Percentiles rank a stretch among this genome's conserved stretches.
Conservation (phyloP, 2,797 vertebrate species). For the Pseudomugil gertrudae region DNA sequence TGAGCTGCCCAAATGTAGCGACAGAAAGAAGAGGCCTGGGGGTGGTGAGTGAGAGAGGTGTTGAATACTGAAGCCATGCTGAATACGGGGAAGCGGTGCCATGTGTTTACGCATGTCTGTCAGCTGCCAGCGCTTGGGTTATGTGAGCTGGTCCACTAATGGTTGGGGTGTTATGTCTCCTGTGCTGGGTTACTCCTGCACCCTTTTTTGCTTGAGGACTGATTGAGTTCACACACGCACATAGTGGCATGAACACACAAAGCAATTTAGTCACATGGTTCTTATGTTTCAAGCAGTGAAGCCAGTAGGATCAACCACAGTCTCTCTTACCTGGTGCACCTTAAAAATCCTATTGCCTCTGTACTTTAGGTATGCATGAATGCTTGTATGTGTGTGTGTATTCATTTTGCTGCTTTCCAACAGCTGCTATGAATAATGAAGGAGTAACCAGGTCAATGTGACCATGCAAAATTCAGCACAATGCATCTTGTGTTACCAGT, state of each 20-base stretch:
- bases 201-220: constrained; percentile 60
- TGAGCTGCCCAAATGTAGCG: constrained; percentile 63
- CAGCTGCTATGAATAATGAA: constrained; percentile 79
- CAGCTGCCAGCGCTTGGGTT: constrained; percentile 70
- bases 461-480: constrained; percentile 84
- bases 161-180: constrained; percentile 75
- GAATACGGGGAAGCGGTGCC: constrained; percentile 62
- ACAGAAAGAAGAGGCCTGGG: constrained; percentile 58
- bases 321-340: constrained; percentile 46
- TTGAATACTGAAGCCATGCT: constrained; percentile 61
- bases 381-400: constrained; percentile 44
- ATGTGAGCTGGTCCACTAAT: constrained; percentile 74
- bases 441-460: constrained; percentile 77
- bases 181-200: constrained; percentile 63
- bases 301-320: constrained; percentile 28
- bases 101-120: constrained; percentile 77
- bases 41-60: constrained; percentile 32
- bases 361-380: constrained; percentile 44
- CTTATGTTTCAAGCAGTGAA: constrained; percentile 59
- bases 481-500: constrained; percentile 76
- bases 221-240: constrained; percentile 64
- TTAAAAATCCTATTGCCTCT: constrained; percentile 37
- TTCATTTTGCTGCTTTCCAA: constrained; percentile 66
- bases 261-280: constrained; percentile 48
- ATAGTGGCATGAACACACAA: constrained; percentile 39